These are phyloP conservation scores for Lamellibrachia columna DNA, from an alignment of 2,888 invertebrate genomes.

Conservation along the genomic window DNA sequence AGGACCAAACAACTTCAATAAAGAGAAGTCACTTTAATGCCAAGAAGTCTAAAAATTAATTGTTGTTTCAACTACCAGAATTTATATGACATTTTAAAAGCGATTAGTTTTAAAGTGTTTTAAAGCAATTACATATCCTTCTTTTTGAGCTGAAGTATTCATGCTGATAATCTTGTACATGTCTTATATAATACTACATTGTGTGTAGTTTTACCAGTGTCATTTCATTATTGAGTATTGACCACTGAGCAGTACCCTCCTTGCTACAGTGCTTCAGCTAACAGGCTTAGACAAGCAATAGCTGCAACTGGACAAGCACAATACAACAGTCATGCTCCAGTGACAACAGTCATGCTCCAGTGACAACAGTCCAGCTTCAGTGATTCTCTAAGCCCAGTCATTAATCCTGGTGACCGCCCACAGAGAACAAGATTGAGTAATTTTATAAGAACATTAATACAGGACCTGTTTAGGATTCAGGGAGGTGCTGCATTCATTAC, in stretches of 20 bases:
- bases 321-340: not conserved
- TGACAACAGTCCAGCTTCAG: not conserved
- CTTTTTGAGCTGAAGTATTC: not conserved
- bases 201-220: not conserved
- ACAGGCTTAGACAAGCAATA: not conserved
- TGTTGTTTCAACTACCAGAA: not conserved
- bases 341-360: not conserved
- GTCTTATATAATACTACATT: not conserved
- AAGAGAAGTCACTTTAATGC: no score
- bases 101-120: not conserved
- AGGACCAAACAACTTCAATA: no score
- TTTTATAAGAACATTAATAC: no score
- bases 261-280: not conserved
- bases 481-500: not conserved
- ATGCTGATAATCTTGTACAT: not conserved
- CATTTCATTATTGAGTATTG: not conserved
- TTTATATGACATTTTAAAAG: not conserved
- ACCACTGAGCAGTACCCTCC: not conserved
- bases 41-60: no score
- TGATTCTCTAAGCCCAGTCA: not conserved
- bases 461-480: not conserved
- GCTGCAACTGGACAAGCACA: not conserved
- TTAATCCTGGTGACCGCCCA: not conserved
- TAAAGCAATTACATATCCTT: no score
- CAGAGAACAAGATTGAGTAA: not conserved